Evolutionary conservation across 2,113 vertebrate species (phyloP), one percentile per base, ranked within the genome.

Genomic region (Pollimyrus isidori): DNA sequence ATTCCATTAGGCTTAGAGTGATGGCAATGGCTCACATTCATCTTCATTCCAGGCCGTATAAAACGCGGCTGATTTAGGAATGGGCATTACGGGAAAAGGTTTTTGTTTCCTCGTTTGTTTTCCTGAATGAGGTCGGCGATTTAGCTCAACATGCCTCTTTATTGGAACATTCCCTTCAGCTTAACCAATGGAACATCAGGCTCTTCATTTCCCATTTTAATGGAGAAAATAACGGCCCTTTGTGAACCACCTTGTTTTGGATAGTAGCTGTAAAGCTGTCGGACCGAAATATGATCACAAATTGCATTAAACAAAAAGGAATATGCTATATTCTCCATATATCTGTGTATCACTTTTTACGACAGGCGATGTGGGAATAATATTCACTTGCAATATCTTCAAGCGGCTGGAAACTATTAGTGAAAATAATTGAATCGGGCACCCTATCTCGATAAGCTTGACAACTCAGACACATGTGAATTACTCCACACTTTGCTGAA

Each of bases 21-120:
- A 62, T 48, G 76, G n/a, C 56, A 73, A 73, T 73, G 21, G 23
- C 58, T 7, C 7, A 46, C 39, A 15, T n/a, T 56, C n/a, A 46
- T 84, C 80, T 52, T 84, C 39, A n/a, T 58, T 89, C 30, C 11
- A 35, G 58, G 26, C 19, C 10, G 23, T 58, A 39, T 62, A 86
- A 89, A 89, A 89, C 17, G 52, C 5, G 30, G 26, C n/a, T 13
- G 53, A 30, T 83, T 84, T 42, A 62, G 88, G 82, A 89, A 53
- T 21, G 4, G 50, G 30, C 69, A 89, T 53, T 53, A 53, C 50
- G 48, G 73, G n/a, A 58, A 53, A 83, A 35, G 58, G n/a, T 48
- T 48, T 30, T 30, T 49, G 56, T 69, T 69, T 88, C 39, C 42
- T 46, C 21, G 5, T 82, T 52, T 82, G 30, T 89, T 89, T 80